Conservation (phyloP, 2,113 vertebrate genomes). For the Campylorhamphus procurvoides region DNA sequence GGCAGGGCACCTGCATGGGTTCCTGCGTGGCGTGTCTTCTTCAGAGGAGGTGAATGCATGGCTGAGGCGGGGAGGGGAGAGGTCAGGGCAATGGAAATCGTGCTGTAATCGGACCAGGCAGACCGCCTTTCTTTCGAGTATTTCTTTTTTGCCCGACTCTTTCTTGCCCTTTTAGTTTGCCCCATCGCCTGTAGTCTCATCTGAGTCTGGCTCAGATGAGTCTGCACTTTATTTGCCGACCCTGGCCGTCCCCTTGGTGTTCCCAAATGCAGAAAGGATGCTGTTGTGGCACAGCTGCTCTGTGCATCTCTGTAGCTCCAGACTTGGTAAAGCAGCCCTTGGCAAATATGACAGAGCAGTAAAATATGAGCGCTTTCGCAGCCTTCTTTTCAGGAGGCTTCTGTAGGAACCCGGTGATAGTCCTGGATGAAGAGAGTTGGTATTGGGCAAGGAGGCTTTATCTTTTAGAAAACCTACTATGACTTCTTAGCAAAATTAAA, state of each 20-base stretch:
- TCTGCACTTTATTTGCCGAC: background rate
- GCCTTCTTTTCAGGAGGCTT: background rate
- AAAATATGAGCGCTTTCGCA: background rate
- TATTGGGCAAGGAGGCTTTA: background rate
- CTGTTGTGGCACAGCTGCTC: background rate
- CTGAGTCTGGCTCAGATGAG: background rate
- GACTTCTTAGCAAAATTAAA: background rate
- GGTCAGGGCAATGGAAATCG: background rate
- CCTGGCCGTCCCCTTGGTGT: background rate
- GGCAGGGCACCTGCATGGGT: accelerated
- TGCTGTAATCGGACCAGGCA: background rate
- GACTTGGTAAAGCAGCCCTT: background rate
- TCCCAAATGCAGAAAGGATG: background rate
- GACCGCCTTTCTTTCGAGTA: background rate
- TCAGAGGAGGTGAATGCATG: background rate
- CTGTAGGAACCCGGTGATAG: background rate
- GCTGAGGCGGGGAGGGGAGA: background rate
- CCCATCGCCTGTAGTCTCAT: background rate
- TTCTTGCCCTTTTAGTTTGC: background rate
- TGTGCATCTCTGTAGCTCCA: background rate
- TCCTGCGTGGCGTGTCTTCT: background rate
- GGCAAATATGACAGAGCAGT: background rate
- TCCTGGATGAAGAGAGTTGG: background rate
- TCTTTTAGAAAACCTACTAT: background rate
- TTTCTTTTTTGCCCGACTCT: background rate